Evolutionary conservation across 2,888 invertebrate species (phyloP).

Genomic region (Lasioglossum lativentre): DNA sequence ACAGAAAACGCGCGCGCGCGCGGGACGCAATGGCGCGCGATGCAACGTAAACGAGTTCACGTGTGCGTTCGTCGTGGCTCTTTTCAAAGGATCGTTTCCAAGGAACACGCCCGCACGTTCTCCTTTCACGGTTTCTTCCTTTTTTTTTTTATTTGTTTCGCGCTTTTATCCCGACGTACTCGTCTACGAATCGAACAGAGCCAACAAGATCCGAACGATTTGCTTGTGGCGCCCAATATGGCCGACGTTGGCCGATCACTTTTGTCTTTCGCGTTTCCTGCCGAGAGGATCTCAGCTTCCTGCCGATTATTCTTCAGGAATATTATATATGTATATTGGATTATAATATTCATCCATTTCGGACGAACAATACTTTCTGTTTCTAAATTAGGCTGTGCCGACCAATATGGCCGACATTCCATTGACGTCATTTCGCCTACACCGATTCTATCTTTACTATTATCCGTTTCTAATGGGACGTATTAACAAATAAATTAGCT

Average conservation of each 20-base stretch:
- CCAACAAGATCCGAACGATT: background rate
- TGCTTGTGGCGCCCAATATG: background rate
- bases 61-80: slow-evolving; percentile 32
- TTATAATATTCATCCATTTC: too few species aligned
- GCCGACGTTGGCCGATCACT: background rate
- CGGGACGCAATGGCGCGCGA: slow-evolving; percentile 47
- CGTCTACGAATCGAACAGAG: background rate
- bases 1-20: slow-evolving; percentile 53
- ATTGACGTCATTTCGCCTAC: background rate
- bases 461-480: background rate
- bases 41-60: slow-evolving; percentile 39
- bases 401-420: background rate
- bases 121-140: background rate
- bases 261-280: background rate
- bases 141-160: background rate
- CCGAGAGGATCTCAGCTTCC: background rate
- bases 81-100: slow-evolving; percentile 33
- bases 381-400: background rate
- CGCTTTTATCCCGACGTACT: background rate
- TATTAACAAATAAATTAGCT: background rate
- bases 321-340: too few species aligned
- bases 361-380: background rate
- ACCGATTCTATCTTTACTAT: background rate
- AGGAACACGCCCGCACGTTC: slow-evolving; percentile 28
- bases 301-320: background rate